phyloP scores from a whole-genome alignment of 2,113 vertebrate genomes.

The Parotia lawesii region DNA sequence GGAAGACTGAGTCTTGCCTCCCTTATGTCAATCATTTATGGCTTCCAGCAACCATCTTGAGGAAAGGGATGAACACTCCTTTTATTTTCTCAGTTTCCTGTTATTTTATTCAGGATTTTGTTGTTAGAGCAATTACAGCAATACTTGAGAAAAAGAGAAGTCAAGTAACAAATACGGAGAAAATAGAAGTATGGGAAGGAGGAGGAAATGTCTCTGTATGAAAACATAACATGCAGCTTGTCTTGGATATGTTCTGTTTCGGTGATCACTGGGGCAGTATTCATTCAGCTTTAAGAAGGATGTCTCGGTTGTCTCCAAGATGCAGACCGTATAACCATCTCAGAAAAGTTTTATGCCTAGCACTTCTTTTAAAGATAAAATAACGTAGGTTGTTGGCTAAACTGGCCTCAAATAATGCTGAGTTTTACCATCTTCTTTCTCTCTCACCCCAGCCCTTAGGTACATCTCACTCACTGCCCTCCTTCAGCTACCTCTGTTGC shows the following conservation, averaged over 20 bases:
- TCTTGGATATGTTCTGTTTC: background rate
- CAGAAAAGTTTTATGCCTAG: background rate
- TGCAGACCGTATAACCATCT: accelerated
- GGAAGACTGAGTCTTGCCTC: background rate
- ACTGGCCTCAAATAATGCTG: background rate
- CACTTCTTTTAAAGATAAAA: background rate
- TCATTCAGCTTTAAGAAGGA: background rate
- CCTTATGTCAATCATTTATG: background rate
- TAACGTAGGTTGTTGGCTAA: background rate
- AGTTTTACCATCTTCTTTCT: background rate
- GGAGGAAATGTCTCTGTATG: background rate
- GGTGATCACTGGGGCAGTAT: background rate
- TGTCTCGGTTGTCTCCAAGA: background rate
- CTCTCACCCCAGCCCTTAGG: background rate
- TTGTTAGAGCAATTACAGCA: background rate
- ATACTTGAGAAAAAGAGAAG: background rate
- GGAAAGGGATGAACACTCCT: background rate
- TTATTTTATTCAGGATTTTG: background rate
- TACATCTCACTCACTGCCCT: background rate
- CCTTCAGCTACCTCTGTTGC: background rate
- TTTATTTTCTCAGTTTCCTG: background rate
- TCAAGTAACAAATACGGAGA: background rate
- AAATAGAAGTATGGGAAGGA: background rate
- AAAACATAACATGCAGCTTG: background rate
- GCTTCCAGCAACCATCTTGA: background rate